Evolutionary conservation across 2,888 invertebrate genomes (phyloP), one percentile per base, ranked within the genome.

Genomic region (Pterobdella sp.): DNA sequence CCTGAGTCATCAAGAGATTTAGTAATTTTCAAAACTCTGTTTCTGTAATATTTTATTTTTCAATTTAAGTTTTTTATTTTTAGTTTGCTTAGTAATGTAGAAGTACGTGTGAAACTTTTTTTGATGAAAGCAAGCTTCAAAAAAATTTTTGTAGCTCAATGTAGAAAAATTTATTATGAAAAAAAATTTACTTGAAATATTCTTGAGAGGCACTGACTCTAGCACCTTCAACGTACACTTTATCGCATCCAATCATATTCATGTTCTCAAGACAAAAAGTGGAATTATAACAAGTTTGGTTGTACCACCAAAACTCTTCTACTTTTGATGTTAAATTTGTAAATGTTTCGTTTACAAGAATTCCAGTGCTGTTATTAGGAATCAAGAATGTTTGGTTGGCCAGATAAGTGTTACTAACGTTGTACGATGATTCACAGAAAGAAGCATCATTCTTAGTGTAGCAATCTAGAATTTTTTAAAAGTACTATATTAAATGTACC

Each of bases 261-360:
- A 31, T 36, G 32, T 70, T 75, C 72, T 52, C 36, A 73, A 22
- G 56, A 29, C 75, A 32, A 36, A 68, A 72, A 35, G 77, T 72
- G 52, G 52, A 22, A 72, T 77, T 77, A 74, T 74, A 77, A 68
- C 77, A 77, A 31, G 76, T 77, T 22, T 60, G 60, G 72, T 77
- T 76, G 72, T 68, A 75, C 73, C 74, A 77, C 22, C 68, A 63
- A 18, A 49, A 72, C 14, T 32, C 68, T 14, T 42, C 69, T 4
- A 10, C 26, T 7, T 26, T 66, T 65, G 65, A 34, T 3, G 65
- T 63, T 29, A 29, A 22, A 26, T 65, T 65, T 3, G 31, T 65
- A 29, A 35, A 34, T 31, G 65, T 34, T 3, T 31, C n/a, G 14
- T 32, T 34, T 18, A 65, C n/a, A 14, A 18, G 4, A 14, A 22